Conservation (phyloP, 2,797 vertebrate genomes). For the Psittacula echo region DNA sequence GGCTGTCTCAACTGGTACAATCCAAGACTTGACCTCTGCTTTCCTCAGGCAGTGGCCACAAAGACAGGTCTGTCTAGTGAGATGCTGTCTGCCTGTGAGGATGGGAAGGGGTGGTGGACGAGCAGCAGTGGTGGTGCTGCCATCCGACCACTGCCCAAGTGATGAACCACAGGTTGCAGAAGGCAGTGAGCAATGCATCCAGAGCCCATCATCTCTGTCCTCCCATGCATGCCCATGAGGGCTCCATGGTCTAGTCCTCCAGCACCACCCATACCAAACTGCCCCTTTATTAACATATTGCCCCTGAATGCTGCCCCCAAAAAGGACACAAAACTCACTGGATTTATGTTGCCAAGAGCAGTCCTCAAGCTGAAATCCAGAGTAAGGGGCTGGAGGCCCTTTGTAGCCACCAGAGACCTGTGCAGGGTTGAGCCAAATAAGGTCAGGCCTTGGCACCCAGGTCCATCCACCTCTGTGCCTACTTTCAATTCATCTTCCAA, state of each 20-base stretch:
- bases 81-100: accelerated
- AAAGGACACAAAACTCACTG: not conserved
- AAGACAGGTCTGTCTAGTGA: not conserved
- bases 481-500: not conserved
- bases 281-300: not conserved
- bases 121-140: not conserved
- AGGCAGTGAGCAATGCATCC: not conserved
- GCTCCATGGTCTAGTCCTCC: not conserved
- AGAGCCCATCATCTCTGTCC: not conserved
- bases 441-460: not conserved
- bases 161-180: accelerated
- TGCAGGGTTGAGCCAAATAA: not conserved
- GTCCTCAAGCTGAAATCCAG: not conserved
- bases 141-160: not conserved
- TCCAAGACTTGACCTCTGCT: not conserved
- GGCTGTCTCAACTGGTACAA: not conserved
- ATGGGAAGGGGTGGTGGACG: not conserved
- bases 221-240: accelerated
- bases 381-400: not conserved
- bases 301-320: not conserved
- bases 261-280: not conserved
- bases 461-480: not conserved
- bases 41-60: not conserved
- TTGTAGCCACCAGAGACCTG: accelerated
- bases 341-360: not conserved